These are phyloP conservation scores for Salvelinus fontinalis DNA, from an alignment of 2,113 vertebrate species.

Conservation along the genomic window DNA sequence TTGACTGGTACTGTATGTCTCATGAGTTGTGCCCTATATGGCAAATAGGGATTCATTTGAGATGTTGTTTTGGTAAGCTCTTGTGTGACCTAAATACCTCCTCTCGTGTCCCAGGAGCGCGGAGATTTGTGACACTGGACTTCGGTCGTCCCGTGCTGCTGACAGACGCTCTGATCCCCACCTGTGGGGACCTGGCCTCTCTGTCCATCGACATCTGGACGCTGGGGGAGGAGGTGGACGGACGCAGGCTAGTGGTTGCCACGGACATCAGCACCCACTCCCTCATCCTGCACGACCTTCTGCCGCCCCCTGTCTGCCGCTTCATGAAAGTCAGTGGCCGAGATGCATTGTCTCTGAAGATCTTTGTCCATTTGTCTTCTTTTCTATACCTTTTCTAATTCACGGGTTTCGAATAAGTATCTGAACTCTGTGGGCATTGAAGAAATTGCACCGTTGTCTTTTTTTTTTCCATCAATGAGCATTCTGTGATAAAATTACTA, in stretches of 20 bases:
- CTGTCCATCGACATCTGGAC: constrained; percentile 99
- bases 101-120: constrained; percentile 79
- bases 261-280: constrained; percentile 99
- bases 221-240: constrained; percentile 96
- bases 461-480: too few species aligned
- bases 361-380: too few species aligned
- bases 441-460: too few species aligned
- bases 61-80: too few species aligned
- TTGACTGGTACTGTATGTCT: too few species aligned
- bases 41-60: too few species aligned
- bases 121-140: constrained; percentile 95
- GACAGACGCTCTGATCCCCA: constrained; percentile 94
- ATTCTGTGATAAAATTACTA: too few species aligned
- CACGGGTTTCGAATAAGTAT: too few species aligned
- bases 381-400: too few species aligned
- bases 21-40: too few species aligned
- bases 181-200: constrained; percentile 94
- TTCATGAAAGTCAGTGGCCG: constrained; percentile 94
- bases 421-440: too few species aligned
- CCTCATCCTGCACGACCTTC: constrained; percentile 93
- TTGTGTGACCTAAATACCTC: background rate
- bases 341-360: background rate
- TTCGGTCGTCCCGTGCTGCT: constrained; percentile 93
- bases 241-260: constrained; percentile 92
- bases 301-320: constrained; percentile 95